Base-by-base conservation (phyloP, 2,888 invertebrate genomes). In the Gibbula magus region DNA sequence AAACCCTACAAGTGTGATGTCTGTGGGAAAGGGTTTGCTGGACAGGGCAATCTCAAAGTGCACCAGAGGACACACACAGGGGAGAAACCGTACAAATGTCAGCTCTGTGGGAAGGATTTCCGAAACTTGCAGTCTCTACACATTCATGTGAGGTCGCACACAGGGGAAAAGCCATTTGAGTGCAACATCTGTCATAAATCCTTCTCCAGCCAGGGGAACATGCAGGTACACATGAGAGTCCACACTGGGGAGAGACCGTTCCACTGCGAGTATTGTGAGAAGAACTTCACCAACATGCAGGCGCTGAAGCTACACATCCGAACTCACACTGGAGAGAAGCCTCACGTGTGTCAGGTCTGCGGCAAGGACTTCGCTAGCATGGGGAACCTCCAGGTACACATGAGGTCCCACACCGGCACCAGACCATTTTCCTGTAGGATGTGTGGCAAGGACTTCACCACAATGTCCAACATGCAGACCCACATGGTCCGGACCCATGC, bases 401-500 rank as follows among this genome's bases (percentile, higher is more conserved):
- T 98, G 97, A 98, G 98, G 0, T 98, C 98, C 0, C 99, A 99
- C 93, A 98, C 98, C 0, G 98, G 98, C 0, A 98, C 97, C 0
- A 94, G 98, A 39, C 98, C 98, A 0, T 99, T 98, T 91, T 96
- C 97, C 5, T 98, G 98, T 93, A 97, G 97, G 93, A 89, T 97
- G n/a, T 99, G 99, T 91, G 97, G 97, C n/a, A 98, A 98, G 92
- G 97, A 98, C 0, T 99, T 99, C 91, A 95, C 98, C 0, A 98
- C 98, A 91, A 98, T 98, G 0, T 97, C 97, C 3, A 99, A 98
- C 0, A 93, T 98, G 45, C 98, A 98, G 92, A 95, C 98, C 25
- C 98, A 99, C 93, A 98, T 98, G 94, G 98, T 98, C 90, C 22
- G 61, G 10, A 98, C 98, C 86, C 98, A 99, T 93, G 98, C 98